Conservation (phyloP, 2,113 vertebrate species). For the Xyliphius kryptos region DNA sequence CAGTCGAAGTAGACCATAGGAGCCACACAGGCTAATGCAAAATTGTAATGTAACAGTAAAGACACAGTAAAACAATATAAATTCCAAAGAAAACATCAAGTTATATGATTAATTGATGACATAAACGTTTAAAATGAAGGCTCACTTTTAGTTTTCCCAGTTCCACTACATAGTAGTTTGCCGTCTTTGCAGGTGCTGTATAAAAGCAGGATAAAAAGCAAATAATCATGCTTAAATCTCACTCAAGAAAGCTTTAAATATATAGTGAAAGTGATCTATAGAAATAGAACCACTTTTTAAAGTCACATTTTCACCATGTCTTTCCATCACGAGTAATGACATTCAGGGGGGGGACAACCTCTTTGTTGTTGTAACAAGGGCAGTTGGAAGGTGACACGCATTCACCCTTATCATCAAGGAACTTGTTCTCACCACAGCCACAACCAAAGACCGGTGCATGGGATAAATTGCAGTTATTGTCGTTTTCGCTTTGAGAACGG, state of each 20-base stretch:
- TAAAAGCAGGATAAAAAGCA: too few relatives aligned
- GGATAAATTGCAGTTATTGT: constrained; percentile 65
- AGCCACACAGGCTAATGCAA: constrained; percentile 66
- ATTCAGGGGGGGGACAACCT: constrained; percentile 51
- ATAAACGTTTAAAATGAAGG: background rate
- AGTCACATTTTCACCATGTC: constrained; percentile 80
- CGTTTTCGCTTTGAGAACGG: constrained; percentile 68
- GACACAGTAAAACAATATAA: too few relatives aligned
- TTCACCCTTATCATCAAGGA: constrained; percentile 63
- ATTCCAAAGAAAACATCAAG: too few relatives aligned
- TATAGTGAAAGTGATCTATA: too few relatives aligned
- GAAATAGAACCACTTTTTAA: too few relatives aligned
- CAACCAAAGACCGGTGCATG: constrained; percentile 82
- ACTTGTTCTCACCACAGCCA: constrained; percentile 69
- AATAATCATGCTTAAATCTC: too few relatives aligned
- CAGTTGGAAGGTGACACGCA: constrained; percentile 74
- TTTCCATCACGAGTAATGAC: constrained; percentile 51
- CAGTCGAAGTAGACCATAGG: constrained; percentile 84
- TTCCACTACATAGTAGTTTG: constrained; percentile 65
- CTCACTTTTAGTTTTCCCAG: constrained; percentile 51
- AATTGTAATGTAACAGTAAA: constrained; percentile 5
- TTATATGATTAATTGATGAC: too few relatives aligned
- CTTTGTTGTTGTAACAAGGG: constrained; percentile 68
- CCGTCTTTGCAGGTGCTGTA: constrained; percentile 70
- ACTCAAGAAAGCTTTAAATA: too few relatives aligned